Conservation (phyloP, 2,797 vertebrate species). For the Crenuchus spilurus region DNA sequence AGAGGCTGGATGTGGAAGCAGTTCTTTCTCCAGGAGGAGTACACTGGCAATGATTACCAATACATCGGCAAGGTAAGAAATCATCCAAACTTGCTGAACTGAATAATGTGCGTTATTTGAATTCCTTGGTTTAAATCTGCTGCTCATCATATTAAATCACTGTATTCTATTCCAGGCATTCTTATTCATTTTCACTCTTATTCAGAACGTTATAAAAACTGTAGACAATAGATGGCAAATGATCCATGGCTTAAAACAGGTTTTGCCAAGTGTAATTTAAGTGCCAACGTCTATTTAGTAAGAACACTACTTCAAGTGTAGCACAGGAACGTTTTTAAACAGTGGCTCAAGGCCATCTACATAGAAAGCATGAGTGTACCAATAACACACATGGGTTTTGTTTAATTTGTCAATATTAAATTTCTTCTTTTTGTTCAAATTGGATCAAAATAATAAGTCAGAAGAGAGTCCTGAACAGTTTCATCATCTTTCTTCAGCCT, state of each 20-base stretch:
- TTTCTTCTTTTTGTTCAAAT: not conserved
- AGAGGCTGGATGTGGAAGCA: constrained; percentile 99
- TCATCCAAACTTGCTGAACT: not conserved
- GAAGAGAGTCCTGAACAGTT: constrained; percentile 17
- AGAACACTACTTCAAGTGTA: not conserved
- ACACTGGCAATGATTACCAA: constrained; percentile 89
- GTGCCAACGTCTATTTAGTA: not conserved
- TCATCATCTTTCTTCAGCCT: constrained; percentile 43
- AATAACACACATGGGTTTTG: not conserved
- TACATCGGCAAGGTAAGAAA: constrained; percentile 92
- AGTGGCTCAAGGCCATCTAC: not conserved
- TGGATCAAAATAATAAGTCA: not conserved
- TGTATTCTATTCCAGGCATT: no score
- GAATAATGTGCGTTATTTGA: not conserved
- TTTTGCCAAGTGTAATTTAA: not conserved
- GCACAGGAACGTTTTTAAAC: not conserved
- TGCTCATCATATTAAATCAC: no score
- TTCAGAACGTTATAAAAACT: no score
- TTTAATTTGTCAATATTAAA: constrained; percentile 6
- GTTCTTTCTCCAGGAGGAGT: constrained; percentile 95
- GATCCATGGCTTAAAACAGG: not conserved
- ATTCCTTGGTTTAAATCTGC: not conserved
- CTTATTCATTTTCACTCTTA: no score
- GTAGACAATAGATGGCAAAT: not conserved
- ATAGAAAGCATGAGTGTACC: not conserved